Conservation (phyloP, 2,797 vertebrate species). For the Ataeniobius toweri region DNA sequence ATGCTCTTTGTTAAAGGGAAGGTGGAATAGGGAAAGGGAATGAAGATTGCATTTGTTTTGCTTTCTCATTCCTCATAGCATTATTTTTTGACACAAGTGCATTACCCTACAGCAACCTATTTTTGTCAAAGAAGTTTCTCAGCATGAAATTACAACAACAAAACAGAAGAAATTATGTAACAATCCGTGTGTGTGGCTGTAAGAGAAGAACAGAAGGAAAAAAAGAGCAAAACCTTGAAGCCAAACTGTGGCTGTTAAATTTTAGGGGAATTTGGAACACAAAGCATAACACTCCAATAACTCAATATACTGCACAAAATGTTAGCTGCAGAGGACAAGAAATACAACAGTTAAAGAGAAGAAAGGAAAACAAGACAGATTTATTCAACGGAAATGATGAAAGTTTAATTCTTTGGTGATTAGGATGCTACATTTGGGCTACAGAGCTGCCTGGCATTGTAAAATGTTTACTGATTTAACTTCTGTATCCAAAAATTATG, state of each 20-base stretch:
- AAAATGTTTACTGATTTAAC: constrained; percentile 14
- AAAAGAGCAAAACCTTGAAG: neutral
- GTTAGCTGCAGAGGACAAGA: neutral
- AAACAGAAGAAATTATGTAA: neutral
- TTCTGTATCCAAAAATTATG: neutral
- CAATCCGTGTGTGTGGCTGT: neutral
- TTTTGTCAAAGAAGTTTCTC: neutral
- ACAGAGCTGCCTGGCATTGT: constrained; percentile 14
- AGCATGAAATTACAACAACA: neutral
- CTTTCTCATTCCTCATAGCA: neutral
- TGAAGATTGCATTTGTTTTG: neutral
- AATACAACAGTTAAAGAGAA: neutral
- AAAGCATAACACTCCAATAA: neutral
- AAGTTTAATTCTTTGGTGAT: neutral
- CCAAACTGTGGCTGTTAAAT: neutral
- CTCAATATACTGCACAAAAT: neutral
- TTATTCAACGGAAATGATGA: neutral
- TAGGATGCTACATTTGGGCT: neutral
- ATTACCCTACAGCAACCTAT: neutral
- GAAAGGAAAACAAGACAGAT: neutral
- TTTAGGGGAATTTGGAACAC: neutral
- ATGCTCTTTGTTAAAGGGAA: neutral
- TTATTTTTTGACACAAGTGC: neutral
- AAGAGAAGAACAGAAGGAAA: neutral
- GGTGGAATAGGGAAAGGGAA: too few species aligned